Percentiles rank a stretch among this genome's conserved stretches.
Conservation (phyloP, 2,113 vertebrate genomes). For the Austrofundulus limnaeus region DNA sequence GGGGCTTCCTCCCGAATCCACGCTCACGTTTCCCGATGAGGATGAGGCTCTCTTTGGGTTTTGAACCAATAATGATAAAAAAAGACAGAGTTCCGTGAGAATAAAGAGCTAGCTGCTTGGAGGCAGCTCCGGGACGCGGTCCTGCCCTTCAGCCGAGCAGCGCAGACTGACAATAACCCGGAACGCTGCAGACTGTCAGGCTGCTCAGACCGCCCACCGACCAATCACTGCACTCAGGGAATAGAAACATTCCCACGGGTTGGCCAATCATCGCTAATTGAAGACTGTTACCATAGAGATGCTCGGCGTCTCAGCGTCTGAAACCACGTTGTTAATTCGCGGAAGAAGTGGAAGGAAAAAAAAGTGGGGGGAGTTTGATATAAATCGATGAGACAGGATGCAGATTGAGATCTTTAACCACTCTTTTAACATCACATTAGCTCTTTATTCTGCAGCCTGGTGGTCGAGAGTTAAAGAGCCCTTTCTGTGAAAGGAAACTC, state of each 20-base stretch:
- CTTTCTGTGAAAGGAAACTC: constrained; percentile 7
- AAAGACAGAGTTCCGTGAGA: constrained; percentile 22
- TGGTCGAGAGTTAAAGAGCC: constrained; percentile 32
- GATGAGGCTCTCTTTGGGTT: constrained; percentile 42
- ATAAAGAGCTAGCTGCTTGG: constrained; percentile 61
- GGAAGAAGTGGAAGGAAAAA: constrained; percentile 38
- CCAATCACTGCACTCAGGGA: constrained; percentile 75
- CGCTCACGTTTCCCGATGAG: constrained; percentile 49
- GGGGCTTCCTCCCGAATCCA: constrained; percentile 53
- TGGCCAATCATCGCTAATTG: constrained; percentile 79
- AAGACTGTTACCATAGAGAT: constrained; percentile 82
- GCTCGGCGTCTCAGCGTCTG: constrained; percentile 79
- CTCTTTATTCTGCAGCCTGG: background rate
- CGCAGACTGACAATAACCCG: constrained; percentile 84
- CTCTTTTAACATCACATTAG: constrained; percentile 25
- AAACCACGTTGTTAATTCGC: constrained; percentile 75
- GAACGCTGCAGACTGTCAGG: constrained; percentile 80
- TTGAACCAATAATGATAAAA: constrained; percentile 31
- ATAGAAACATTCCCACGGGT: constrained; percentile 80
- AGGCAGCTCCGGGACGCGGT: constrained; percentile 70
- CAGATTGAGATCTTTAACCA: constrained; percentile 59
- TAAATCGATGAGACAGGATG: constrained; percentile 45
- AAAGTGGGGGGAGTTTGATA: constrained; percentile 21
- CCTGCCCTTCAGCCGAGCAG: constrained; percentile 76
- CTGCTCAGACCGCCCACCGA: constrained; percentile 76